Base-by-base conservation (phyloP, 1,140 invertebrate species). In the Drosophila teissieri region DNA sequence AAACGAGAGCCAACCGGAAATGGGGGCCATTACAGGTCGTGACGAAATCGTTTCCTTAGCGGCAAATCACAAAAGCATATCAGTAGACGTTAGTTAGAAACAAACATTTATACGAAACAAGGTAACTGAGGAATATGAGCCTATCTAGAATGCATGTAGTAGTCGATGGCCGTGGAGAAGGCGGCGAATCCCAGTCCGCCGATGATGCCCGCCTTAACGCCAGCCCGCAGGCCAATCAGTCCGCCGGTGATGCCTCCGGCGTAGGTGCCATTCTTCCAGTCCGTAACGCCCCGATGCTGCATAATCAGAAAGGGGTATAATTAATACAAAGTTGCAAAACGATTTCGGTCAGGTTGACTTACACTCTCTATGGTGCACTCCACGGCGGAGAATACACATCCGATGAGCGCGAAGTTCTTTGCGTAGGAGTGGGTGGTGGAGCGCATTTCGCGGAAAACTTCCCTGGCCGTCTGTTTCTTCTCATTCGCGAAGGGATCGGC, bases 351-450 rank as follows among this genome's bases (percentile, higher is more conserved):
- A 36, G 15, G 7, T 11, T 12, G 52, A 93, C 93, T 93, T 93
- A 97, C 96, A 58, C 95, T 95, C 95, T 99, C 98, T 91, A 99
- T 96, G 17, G 95, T 94, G 92, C 98, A 99, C 93, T 99, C 98
- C 10, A 98, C 95, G 7, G 95, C 96, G 34, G 98, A 96, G 93
- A 99, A 99, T 51, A 99, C 94, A 19, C 96, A 95, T 58, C 98
- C 99, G 77, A 99, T 94, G 48, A 98, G 93, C 17, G 98, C 98
- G 95, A 99, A 99, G 93, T 99, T 99, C 93, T 99, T 99, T 0
- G 97, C 98, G 93, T 99, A 99, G 55, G 96, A 95, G 42, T 98
- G 91, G 53, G 97, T 98, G 6, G 98, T 96, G 1, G 93, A 94
- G 93, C 97, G 97, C 97, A 99, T 98, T 93, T 99, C 99, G 45